These are phyloP conservation scores for Colletes gigas DNA, from an alignment of 1,140 invertebrate genomes.

Conservation along the genomic window DNA sequence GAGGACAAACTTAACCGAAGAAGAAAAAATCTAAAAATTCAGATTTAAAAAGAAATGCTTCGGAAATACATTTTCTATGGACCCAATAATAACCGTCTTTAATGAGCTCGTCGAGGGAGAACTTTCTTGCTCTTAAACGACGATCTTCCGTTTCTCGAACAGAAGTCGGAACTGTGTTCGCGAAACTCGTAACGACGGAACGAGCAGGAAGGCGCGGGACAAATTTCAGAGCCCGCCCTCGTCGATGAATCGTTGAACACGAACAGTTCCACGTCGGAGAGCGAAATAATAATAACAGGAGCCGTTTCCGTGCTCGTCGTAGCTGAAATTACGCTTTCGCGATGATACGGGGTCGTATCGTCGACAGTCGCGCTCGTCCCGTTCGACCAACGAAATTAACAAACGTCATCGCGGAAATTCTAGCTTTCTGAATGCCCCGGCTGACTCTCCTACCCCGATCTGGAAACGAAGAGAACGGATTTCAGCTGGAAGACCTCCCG, in stretches of 20 bases:
- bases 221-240: too few relatives aligned
- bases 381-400: constrained; percentile 52
- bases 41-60: too few relatives aligned
- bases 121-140: not conserved
- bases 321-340: constrained; percentile 36
- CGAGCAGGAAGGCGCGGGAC: not conserved
- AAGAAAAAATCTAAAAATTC: too few relatives aligned
- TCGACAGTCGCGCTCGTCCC: constrained; percentile 10
- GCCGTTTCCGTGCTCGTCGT: constrained; percentile 8
- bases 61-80: too few relatives aligned
- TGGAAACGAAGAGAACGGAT: constrained; percentile 4
- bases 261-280: too few relatives aligned
- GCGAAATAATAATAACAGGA: constrained; percentile 23
- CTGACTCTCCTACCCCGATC: not conserved
- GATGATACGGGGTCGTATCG: constrained; percentile 16
- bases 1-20: too few relatives aligned
- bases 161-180: not conserved
- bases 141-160: not conserved
- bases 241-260: too few relatives aligned
- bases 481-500: constrained; percentile 9
- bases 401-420: constrained; percentile 33
- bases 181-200: not conserved
- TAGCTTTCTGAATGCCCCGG: constrained; percentile 13
- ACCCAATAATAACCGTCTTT: too few relatives aligned
- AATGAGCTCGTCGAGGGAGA: too few relatives aligned